phyloP scores from a whole-genome alignment of 1,140 invertebrate genomes.

The Drosophila busckii region DNA sequence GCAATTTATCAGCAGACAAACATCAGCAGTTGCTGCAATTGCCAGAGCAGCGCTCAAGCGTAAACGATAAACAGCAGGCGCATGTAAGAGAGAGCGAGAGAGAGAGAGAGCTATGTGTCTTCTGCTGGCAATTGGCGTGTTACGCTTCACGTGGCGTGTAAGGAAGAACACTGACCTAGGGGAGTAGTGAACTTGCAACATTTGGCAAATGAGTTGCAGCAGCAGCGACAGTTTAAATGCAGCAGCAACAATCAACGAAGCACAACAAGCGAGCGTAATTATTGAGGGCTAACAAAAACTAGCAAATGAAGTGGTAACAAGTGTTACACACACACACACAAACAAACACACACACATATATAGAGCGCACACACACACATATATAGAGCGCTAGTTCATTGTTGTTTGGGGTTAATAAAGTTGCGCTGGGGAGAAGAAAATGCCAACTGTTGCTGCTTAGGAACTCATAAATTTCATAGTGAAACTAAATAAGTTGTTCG shows the following conservation, averaged over 20 bases:
- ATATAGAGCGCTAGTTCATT: too few relatives aligned
- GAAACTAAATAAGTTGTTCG: slow-evolving; percentile 39
- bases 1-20: slow-evolving; percentile 6
- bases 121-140: slow-evolving; percentile 34
- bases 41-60: slow-evolving; percentile 16
- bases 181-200: slow-evolving; percentile 44
- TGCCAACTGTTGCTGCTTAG: slow-evolving; percentile 50
- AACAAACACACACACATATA: too few relatives aligned
- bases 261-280: slow-evolving; percentile 39
- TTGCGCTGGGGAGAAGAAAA: neutral
- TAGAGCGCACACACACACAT: too few relatives aligned
- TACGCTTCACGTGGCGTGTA: slow-evolving; percentile 37
- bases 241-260: slow-evolving; percentile 35
- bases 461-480: slow-evolving; percentile 45
- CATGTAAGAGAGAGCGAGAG: neutral
- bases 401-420: slow-evolving; percentile 27
- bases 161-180: slow-evolving; percentile 43
- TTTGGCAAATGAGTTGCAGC: slow-evolving; percentile 28
- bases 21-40: neutral
- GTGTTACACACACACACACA: too few relatives aligned
- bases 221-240: slow-evolving; percentile 27
- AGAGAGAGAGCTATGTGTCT: slow-evolving; percentile 19
- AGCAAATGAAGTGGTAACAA: slow-evolving; percentile 34
- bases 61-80: slow-evolving; percentile 27
- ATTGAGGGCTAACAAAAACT: slow-evolving; percentile 20